Evolutionary conservation across 37 sponge, comb jelly and placozoan genomes (phyloP).

Genomic region (Halichondria panicea): DNA sequence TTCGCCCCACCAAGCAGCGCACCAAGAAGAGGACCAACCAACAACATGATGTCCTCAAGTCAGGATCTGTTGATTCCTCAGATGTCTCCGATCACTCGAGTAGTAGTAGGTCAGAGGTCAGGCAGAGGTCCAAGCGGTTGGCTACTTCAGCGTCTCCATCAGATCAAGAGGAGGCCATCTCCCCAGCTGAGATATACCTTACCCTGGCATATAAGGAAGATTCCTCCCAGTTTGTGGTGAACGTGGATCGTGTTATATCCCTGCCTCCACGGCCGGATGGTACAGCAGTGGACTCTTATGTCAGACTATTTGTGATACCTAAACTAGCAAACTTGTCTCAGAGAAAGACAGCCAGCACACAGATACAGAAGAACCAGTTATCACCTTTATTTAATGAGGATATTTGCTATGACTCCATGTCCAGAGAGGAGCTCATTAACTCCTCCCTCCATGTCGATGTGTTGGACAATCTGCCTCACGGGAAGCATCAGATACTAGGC

Average conservation of each 20-base stretch:
- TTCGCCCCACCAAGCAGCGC: background rate
- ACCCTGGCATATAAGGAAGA: conserved; percentile 20
- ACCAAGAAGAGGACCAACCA: background rate
- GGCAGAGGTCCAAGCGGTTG: background rate
- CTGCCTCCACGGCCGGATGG: conserved; percentile 58
- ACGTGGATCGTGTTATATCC: conserved; percentile 26
- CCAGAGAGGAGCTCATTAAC: conserved; percentile 41
- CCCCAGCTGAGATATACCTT: conserved; percentile 31
- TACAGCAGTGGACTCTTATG: conserved; percentile 48
- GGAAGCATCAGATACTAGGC: conserved; percentile 46
- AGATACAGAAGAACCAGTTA: background rate
- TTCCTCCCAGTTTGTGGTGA: conserved; percentile 7
- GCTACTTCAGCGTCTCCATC: background rate
- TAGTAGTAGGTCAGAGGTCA: background rate
- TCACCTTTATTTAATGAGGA: conserved; percentile 47
- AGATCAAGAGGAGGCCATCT: background rate
- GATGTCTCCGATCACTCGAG: conserved; percentile 1
- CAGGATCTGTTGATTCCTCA: background rate
- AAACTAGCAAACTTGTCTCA: conserved; percentile 20
- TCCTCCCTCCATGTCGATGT: conserved; percentile 60
- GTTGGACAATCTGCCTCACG: conserved; percentile 46
- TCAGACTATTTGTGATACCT: conserved; percentile 48
- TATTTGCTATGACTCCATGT: conserved; percentile 45
- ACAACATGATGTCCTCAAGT: background rate
- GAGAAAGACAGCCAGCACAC: conserved; percentile 48